A percentile compares a stretch with the other conserved stretches of the same genome.
phyloP scores from a whole-genome alignment of 2,888 invertebrate species.

The Idaea dimidiata region DNA sequence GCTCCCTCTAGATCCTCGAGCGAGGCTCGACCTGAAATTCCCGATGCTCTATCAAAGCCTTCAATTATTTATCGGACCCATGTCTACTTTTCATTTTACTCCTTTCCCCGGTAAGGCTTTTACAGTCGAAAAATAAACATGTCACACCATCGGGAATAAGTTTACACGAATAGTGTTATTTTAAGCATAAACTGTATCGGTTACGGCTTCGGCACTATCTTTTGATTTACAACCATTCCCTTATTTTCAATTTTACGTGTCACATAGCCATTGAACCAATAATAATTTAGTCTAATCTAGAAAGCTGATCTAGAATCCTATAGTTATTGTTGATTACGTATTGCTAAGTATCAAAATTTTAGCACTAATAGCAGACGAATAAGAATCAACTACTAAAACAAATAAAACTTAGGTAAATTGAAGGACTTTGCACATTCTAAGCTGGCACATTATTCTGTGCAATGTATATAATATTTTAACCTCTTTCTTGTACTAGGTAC shows the following conservation, averaged over 20 bases:
- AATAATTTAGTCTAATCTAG: too few species aligned
- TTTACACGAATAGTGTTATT: conserved; percentile 57
- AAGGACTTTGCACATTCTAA: too few species aligned
- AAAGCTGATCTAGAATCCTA: too few species aligned
- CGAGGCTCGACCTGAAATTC: conserved; percentile 64
- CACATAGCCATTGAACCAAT: background rate
- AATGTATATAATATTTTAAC: too few species aligned
- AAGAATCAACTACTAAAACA: too few species aligned
- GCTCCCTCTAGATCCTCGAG: conserved; percentile 68
- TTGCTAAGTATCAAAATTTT: too few species aligned
- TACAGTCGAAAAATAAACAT: conserved; percentile 65
- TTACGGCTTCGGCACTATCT: conserved; percentile 40
- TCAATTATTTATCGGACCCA: conserved; percentile 81
- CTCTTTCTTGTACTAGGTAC: too few species aligned
- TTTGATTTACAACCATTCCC: conserved; percentile 52
- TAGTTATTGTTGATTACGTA: too few species aligned
- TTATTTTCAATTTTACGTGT: conserved; percentile 43
- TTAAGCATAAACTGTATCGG: conserved; percentile 57
- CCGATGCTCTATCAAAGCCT: conserved; percentile 77
- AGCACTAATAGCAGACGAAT: too few species aligned
- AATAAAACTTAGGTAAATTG: too few species aligned
- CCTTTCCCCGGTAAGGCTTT: conserved; percentile 68
- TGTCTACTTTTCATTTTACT: conserved; percentile 80
- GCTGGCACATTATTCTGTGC: too few species aligned
- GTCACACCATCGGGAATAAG: conserved; percentile 66